These are phyloP conservation scores for Diplogasteroides magnus DNA, from an alignment of 1,140 invertebrate genomes.

Conservation along the genomic window DNA sequence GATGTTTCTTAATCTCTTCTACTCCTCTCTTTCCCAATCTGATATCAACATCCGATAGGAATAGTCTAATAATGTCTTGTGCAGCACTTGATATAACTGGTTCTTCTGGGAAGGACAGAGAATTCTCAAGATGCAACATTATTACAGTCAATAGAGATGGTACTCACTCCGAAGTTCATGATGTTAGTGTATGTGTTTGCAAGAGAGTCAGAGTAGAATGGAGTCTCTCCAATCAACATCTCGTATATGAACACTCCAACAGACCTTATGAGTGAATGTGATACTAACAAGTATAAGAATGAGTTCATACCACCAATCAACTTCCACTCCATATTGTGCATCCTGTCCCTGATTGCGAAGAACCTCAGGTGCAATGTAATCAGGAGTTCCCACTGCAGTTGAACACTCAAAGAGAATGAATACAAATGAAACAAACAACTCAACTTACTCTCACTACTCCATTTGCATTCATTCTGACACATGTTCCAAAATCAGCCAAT, in stretches of 20 bases:
- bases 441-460: constrained; percentile 24
- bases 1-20: constrained; percentile 87
- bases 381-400: constrained; percentile 88
- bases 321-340: constrained; percentile 78
- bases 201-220: constrained; percentile 95
- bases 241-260: constrained; percentile 97
- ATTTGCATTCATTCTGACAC: constrained; percentile 80
- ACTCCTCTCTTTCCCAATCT: constrained; percentile 87
- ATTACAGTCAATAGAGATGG: neutral
- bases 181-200: constrained; percentile 94
- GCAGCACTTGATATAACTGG: neutral
- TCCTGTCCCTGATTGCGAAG: constrained; percentile 93
- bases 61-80: constrained; percentile 76
- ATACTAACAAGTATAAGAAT: no score
- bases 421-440: constrained; percentile 11
- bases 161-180: constrained; percentile 78
- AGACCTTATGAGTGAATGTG: neutral
- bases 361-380: constrained; percentile 98
- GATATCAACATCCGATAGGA: constrained; percentile 76
- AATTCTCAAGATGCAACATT: neutral
- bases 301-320: constrained; percentile 89
- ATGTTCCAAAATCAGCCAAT: constrained; percentile 96
- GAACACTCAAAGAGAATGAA: neutral
- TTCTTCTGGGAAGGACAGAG: no score
- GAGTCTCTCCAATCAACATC: constrained; percentile 95